These are phyloP conservation scores for Falcunculus frontatus DNA, from an alignment of 2,113 vertebrate species.

Conservation along the genomic window DNA sequence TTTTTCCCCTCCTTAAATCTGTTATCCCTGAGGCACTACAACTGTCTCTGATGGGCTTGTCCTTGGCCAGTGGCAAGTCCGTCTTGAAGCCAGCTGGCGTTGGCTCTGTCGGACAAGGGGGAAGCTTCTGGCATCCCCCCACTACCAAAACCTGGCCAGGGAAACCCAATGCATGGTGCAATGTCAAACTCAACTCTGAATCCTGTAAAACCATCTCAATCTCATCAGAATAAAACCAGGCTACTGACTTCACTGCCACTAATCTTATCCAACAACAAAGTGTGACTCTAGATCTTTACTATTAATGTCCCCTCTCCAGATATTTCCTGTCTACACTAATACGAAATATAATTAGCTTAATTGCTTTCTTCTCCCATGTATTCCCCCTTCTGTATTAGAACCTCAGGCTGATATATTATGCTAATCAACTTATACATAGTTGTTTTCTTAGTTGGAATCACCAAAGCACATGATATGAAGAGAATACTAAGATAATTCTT, in stretches of 20 bases:
- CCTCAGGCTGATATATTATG: not conserved
- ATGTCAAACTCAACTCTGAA: not conserved
- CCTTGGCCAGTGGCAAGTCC: too few relatives aligned
- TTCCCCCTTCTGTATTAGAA: not conserved
- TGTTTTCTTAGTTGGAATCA: not conserved
- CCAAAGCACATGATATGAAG: not conserved
- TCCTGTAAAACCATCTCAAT: not conserved
- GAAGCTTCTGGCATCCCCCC: not conserved
- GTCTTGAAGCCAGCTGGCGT: not conserved
- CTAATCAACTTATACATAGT: not conserved
- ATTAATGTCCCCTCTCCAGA: not conserved
- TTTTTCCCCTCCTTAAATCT: not conserved
- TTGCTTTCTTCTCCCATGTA: not conserved
- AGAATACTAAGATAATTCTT: not conserved
- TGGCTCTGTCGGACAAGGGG: rapidly evolving
- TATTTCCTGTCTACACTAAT: not conserved
- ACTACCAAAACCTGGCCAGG: not conserved
- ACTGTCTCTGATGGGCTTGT: not conserved
- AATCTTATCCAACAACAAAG: not conserved
- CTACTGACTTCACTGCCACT: not conserved
- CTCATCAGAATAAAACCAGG: not conserved
- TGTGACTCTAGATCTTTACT: not conserved
- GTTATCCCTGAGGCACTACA: not conserved
- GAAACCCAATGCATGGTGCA: not conserved
- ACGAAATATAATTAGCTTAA: not conserved